phyloP scores from a whole-genome alignment of 2,888 invertebrate species.

The Osmoderma eremita region DNA sequence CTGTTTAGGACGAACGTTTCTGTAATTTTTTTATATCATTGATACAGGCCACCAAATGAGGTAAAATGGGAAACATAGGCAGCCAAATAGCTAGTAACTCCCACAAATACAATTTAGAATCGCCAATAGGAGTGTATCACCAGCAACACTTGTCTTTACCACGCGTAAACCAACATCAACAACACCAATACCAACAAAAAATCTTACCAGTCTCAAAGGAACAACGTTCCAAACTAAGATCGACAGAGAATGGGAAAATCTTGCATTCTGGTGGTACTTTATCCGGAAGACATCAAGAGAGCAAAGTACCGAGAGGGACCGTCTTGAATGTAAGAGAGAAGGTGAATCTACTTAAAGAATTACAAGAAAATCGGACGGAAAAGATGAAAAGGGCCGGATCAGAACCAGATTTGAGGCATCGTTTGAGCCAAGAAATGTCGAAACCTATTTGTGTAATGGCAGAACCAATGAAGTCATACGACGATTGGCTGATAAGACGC shows the following conservation, averaged over 20 bases:
- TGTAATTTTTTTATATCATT: conserved; percentile 12
- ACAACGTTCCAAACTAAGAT: conserved; percentile 71
- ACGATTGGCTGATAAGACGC: conserved; percentile 70
- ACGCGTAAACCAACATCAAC: conserved; percentile 48
- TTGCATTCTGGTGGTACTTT: conserved; percentile 86
- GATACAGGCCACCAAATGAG: conserved; percentile 26
- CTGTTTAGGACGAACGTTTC: background rate
- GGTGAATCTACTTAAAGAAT: conserved; percentile 43
- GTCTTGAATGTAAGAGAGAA: conserved; percentile 38
- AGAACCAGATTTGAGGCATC: conserved; percentile 73
- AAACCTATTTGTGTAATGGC: too few relatives aligned
- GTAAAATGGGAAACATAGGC: conserved; percentile 61
- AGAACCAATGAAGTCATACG: conserved; percentile 77
- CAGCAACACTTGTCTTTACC: conserved; percentile 53
- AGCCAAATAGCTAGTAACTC: conserved; percentile 58
- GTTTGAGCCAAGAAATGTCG: conserved; percentile 64
- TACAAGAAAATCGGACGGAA: conserved; percentile 47
- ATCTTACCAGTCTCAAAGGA: conserved; percentile 76
- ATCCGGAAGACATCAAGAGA: conserved; percentile 69
- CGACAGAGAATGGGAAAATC: conserved; percentile 85
- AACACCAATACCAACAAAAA: conserved; percentile 54
- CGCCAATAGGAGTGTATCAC: conserved; percentile 49
- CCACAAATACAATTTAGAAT: conserved; percentile 48
- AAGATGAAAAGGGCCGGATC: conserved; percentile 74
- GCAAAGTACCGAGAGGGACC: conserved; percentile 19